phyloP scores from a whole-genome alignment of 2,888 invertebrate species.

The Patella pellucida region DNA sequence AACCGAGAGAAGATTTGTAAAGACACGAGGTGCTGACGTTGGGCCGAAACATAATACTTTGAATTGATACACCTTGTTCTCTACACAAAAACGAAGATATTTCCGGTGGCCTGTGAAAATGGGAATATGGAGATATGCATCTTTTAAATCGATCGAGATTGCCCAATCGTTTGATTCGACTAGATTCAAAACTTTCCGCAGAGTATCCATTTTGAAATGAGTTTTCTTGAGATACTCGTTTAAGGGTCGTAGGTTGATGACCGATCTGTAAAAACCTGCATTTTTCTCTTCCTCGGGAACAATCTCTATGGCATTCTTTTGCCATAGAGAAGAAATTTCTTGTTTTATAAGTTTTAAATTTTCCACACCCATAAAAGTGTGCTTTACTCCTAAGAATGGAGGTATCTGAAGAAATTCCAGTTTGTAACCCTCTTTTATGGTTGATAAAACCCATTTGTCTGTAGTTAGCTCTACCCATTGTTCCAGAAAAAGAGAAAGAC shows the following conservation, averaged over 20 bases:
- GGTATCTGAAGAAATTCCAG: not conserved
- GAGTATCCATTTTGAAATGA: slow-evolving; percentile 6
- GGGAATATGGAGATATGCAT: not conserved
- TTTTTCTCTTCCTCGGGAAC: not conserved
- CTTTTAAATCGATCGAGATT: slow-evolving; percentile 2
- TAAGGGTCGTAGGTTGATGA: not conserved
- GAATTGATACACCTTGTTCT: not conserved
- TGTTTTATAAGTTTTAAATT: not conserved
- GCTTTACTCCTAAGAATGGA: not conserved
- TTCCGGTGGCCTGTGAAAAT: not conserved
- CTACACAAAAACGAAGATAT: not conserved
- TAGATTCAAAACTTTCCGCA: not conserved
- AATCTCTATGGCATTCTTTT: slow-evolving; percentile 1
- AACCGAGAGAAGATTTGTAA: not conserved
- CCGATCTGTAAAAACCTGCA: not conserved
- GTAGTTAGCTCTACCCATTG: not conserved
- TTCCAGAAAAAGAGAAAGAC: slow-evolving; percentile 5
- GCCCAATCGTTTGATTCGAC: not conserved
- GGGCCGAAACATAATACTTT: not conserved
- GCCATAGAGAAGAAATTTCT: not conserved
- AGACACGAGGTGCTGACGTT: not conserved
- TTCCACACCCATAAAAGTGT: not conserved
- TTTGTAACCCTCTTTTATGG: slow-evolving; percentile 1
- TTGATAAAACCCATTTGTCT: not conserved
- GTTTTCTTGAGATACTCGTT: not conserved